phyloP scores from a whole-genome alignment of 2,113 vertebrate genomes.

The Ascaphus truei region DNA sequence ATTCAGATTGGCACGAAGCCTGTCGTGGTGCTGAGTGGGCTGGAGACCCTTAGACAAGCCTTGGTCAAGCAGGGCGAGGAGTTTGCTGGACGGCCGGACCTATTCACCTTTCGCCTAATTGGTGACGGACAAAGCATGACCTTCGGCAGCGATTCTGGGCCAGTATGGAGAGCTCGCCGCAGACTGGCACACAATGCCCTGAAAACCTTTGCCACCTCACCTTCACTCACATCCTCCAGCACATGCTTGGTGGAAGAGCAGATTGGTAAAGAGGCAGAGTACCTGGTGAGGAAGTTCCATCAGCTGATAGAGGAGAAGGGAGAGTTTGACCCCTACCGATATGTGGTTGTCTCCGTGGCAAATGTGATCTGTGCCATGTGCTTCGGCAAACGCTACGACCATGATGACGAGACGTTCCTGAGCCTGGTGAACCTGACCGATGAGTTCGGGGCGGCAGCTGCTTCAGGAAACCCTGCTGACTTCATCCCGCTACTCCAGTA shows the following conservation, averaged over 20 bases:
- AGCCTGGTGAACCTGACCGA: constrained; percentile 61
- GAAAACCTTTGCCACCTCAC: constrained; percentile 58
- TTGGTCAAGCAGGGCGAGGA: constrained; percentile 80
- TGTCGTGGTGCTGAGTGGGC: constrained; percentile 79
- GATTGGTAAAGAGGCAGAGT: constrained; percentile 65
- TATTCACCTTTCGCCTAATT: constrained; percentile 65
- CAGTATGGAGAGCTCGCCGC: constrained; percentile 63
- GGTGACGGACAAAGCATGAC: constrained; percentile 63
- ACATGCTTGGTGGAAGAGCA: constrained; percentile 70
- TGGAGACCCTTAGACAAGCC: constrained; percentile 73
- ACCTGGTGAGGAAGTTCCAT: constrained; percentile 59
- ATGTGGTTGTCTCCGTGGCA: constrained; percentile 77
- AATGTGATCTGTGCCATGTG: constrained; percentile 87
- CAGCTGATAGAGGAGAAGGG: constrained; percentile 57
- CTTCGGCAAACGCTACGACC: constrained; percentile 72
- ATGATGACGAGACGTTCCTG: constrained; percentile 72
- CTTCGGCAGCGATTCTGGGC: constrained; percentile 62
- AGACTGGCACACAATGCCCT: constrained; percentile 70
- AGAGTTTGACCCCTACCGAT: constrained; percentile 71
- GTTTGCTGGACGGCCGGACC: constrained; percentile 78
- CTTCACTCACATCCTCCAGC: constrained; percentile 47
- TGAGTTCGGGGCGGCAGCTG: constrained; percentile 60
- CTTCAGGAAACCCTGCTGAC: constrained; percentile 69
- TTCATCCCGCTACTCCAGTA: constrained; percentile 80
- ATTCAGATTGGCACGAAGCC: constrained; percentile 77